These are phyloP conservation scores for Eubasilissa splendida DNA, from an alignment of 2,888 invertebrate species.

Conservation along the genomic window DNA sequence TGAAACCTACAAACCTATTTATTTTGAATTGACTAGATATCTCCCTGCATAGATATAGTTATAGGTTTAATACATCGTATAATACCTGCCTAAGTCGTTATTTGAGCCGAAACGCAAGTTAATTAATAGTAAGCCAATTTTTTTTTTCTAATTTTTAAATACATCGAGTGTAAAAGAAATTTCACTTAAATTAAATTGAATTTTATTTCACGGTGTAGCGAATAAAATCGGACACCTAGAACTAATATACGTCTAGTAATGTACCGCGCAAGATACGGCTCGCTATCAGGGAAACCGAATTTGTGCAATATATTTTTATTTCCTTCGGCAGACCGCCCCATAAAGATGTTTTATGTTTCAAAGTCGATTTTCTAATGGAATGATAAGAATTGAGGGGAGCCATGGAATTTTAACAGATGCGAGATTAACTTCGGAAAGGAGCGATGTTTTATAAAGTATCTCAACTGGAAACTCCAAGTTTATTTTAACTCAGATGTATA, in stretches of 20 bases:
- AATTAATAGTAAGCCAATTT: too few species aligned
- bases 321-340: slow-evolving; percentile 19
- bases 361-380: slow-evolving; percentile 53
- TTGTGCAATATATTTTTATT: slow-evolving; percentile 16
- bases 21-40: too few species aligned
- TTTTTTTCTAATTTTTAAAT: too few species aligned
- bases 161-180: too few species aligned
- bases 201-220: too few species aligned
- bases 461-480: not conserved
- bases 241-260: not conserved
- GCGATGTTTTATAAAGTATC: slow-evolving; percentile 15
- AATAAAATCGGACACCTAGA: not conserved
- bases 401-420: slow-evolving; percentile 50
- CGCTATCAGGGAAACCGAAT: not conserved
- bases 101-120: too few species aligned
- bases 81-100: too few species aligned
- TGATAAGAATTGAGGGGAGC: slow-evolving; percentile 47
- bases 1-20: too few species aligned
- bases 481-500: slow-evolving; percentile 1
- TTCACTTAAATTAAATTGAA: too few species aligned
- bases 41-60: too few species aligned
- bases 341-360: slow-evolving; percentile 50
- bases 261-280: not conserved
- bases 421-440: slow-evolving; percentile 41
- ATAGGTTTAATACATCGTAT: too few species aligned